Evolutionary conservation across 1,140 invertebrate genomes (phyloP).

Genomic region (Pemphigus obesinymphae): DNA sequence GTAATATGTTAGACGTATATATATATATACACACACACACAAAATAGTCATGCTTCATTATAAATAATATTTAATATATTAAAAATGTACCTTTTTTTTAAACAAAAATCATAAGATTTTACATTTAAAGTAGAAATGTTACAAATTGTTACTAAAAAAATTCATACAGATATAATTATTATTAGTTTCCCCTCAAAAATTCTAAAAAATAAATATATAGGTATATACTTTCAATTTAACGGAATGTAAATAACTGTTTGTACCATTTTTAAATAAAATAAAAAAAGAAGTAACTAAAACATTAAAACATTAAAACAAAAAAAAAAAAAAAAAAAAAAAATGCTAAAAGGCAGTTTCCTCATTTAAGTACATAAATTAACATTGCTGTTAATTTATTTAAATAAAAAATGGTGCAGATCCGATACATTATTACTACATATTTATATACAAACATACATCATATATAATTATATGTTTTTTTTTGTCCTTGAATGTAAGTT

Average conservation of each 20-base stretch:
- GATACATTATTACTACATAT: constrained; percentile 23
- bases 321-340: no score
- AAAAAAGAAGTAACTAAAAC: constrained; percentile 1
- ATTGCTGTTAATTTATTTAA: constrained; percentile 11
- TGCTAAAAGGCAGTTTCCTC: constrained; percentile 33
- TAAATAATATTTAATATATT: constrained; percentile 39
- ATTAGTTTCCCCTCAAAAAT: not conserved
- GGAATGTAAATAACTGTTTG: constrained; percentile 39
- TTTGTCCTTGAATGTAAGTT: constrained; percentile 10
- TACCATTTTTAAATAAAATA: constrained; percentile 21
- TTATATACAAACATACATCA: not conserved
- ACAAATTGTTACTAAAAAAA: constrained; percentile 17
- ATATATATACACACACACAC: not conserved
- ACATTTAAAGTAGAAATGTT: constrained; percentile 20
- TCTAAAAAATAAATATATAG: constrained; percentile 8
- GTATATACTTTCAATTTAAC: constrained; percentile 10
- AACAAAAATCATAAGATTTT: constrained; percentile 32
- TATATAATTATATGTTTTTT: not conserved
- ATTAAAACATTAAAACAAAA: no score
- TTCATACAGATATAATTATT: constrained; percentile 5
- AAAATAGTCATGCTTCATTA: constrained; percentile 28
- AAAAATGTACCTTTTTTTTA: constrained; percentile 15
- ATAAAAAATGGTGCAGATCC: constrained; percentile 24
- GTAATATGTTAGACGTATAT: not conserved
- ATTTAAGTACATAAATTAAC: constrained; percentile 40